Base-by-base conservation (phyloP, 2,113 vertebrate genomes). In the Neoarius graeffei region DNA sequence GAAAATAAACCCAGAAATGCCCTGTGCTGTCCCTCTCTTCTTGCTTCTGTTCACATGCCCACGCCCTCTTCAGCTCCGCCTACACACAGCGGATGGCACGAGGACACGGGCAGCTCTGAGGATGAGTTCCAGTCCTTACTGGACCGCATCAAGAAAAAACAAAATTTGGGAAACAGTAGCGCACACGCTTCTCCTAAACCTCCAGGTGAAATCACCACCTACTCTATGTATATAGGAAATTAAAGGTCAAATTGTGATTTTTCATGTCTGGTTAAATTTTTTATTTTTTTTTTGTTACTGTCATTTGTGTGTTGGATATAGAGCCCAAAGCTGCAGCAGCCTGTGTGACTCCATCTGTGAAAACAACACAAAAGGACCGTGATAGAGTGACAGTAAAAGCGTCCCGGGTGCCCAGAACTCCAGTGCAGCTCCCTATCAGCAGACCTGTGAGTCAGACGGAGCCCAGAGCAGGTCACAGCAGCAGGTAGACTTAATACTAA, bases 51-150 rank as follows among this genome's bases (percentile, higher is more conserved):
- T 2, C 80, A 77, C 60, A 62, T 91, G 59, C 81, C 66, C 42
- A n/a, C 25, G 17, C 85, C 81, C 50, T 77, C 81, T 50, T 85
- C 84, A 57, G 86, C 54, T 11, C 84, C 93, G 4, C 93, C 90
- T 71, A 93, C 92, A 11, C 86, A 86, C 0, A 92, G 92, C 3
- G 62, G 85, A 9, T 91, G 64, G n/a, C 57, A 91, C 30, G 90
- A 93, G 0, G 89, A 93, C 20, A 94, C 95, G 0, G 90, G 82
- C 2, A 95, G 94, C 91, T 97, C 97, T 0, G 95, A 96, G 0
- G 96, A 96, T 1, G 95, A 96, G 92, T 96, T 97, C 85, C 93
- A 87, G 6, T 96, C 95, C 0, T 88, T 98, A 14, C 90, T 98
- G 76, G 96, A 97, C 19, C 93, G 96, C 54, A 93, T 97, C 57